Base-by-base conservation (phyloP, 2,113 vertebrate species). In the Sturnus vulgaris region DNA sequence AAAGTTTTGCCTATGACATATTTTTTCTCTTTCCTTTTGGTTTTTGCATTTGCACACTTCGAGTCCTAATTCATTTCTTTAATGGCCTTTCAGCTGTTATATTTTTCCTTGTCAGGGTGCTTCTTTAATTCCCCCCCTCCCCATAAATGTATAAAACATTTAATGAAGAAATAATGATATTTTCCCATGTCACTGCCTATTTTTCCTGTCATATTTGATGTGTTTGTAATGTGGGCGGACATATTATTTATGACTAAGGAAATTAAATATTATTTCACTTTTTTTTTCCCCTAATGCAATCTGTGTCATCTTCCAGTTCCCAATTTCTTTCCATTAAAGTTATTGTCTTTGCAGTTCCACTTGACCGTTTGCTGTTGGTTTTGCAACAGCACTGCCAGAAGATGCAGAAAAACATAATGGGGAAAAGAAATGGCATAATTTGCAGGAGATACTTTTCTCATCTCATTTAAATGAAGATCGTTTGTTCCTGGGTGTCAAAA, bases 181-280 rank as follows among this genome's bases (percentile, higher is more conserved):
- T 97, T 97, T 96, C 86, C 92, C 81, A 92, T 81, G 95, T 98
- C 97, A 90, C 57, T 95, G 96, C 95, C 95, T 97, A 96, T 97
- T 97, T 97, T 95, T 75, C 90, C 96, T 97, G 98, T 98, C 97
- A 97, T 97, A 82, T 96, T 95, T 97, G 96, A 98, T 98, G 94
- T 89, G 80, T 92, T 97, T 86, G 85, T 97, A 98, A 98, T 97
- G 97, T 97, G 86, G 97, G 96, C 24, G 93, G 97, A 97, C 96
- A 97, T 96, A 97, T 98, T 97, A 97, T 98, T 98, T 98, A 97
- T 98, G 97, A 98, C 96, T 87, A 82, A 93, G 95, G 95, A 98
- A 98, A 98, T 98, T 98, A 98, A 98, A 97, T 96, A 97, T 97
- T 97, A 97, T 98, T 98, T 98, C 96, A 96, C 95, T 85, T 91